Conservation (phyloP, 2,797 vertebrate genomes). For the Pseudochirops cupreus region DNA sequence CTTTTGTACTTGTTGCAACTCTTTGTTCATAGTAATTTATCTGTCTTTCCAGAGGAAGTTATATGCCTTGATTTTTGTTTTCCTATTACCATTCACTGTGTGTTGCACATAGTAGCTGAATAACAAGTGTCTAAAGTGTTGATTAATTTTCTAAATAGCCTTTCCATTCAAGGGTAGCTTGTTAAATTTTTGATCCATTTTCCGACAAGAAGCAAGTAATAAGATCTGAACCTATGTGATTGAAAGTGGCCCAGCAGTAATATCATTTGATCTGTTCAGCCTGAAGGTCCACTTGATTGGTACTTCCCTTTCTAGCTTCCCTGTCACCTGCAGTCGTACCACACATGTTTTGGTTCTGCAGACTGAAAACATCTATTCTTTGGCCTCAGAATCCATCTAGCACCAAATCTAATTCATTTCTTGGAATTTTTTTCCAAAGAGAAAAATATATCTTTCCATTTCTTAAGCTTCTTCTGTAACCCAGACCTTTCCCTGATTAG, state of each 20-base stretch:
- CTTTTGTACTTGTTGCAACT: not conserved
- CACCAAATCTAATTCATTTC: not conserved
- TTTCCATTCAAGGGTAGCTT: not conserved
- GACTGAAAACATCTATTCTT: not conserved
- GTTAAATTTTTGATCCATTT: not conserved
- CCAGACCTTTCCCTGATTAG: not conserved
- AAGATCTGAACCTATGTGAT: not conserved
- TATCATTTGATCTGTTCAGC: not conserved
- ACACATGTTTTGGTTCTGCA: not conserved
- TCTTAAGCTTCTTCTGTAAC: not conserved
- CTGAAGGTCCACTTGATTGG: not conserved
- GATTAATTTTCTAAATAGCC: not conserved
- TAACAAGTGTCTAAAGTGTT: not conserved
- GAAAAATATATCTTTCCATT: not conserved
- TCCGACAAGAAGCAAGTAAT: not conserved
- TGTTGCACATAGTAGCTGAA: not conserved
- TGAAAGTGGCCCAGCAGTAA: not conserved
- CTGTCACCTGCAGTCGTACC: not conserved
- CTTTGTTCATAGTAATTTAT: not conserved
- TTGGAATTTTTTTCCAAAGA: not conserved
- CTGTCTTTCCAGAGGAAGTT: not conserved
- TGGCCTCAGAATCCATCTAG: not conserved
- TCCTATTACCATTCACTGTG: not conserved
- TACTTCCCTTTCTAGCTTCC: not conserved
- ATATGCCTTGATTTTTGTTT: not conserved